Base-by-base conservation (phyloP, 2,113 vertebrate species). In the Pteronura brasiliensis region DNA sequence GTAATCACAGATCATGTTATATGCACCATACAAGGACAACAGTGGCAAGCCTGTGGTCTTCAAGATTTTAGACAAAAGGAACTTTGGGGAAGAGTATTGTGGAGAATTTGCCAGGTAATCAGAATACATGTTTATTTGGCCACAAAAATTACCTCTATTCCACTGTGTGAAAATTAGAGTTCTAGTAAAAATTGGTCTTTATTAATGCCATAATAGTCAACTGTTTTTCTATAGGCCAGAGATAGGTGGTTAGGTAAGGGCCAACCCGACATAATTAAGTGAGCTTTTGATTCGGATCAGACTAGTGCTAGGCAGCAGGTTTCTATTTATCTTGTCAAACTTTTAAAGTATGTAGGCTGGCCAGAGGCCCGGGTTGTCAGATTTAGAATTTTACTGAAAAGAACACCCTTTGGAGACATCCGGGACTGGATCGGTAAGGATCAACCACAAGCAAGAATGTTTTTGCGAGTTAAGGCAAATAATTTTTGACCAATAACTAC, bases 321-420 rank as follows among this genome's bases (percentile, higher is more conserved):
- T 97, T 94, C 85, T 84, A 72, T 90, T 95, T 88, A 90, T 83
- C 79, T 93, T 96, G 90, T 93, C 94, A 94, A 88, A 93, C 49
- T 95, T 96, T 86, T 83, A 90, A 93, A 93, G 63, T 67, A 52
- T 79, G 39, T 83, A 93, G 87, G 39, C 90, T 98, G 92, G 87
- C 61, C 29, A 92, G 67, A 92, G 82, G 85, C 94, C 92, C 79
- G 47, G 83, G 52, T 63, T 95, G 76, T 97, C 92, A 94, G 88
- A 94, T 79, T 69, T 88, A 95, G 96, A 91, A 69, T 83, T 89
- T 95, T 85, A 92, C 94, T 86, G 84, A 71, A 93, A 95, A 97
- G 57, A 97, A 80, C 72, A 93, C 36, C n/a, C 72, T 88, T 83
- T 74, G 59, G 88, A 59, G 55, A 90, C 86, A 96, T 92, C 74